Conservation (phyloP, 37 sponge, comb jelly and placozoan species). For the Ianthella basta region DNA sequence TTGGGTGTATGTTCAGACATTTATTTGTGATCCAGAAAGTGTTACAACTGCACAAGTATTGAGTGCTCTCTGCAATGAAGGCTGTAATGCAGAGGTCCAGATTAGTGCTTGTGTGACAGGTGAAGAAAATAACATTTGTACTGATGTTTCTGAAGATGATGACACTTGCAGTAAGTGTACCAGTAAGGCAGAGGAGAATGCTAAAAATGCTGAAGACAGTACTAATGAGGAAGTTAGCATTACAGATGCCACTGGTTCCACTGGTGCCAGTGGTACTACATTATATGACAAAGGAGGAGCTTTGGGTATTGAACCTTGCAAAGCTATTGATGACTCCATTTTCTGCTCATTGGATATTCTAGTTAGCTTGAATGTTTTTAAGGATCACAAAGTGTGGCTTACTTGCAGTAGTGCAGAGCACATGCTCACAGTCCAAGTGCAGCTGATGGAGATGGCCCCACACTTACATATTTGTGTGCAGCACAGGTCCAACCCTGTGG, state of each 20-base stretch:
- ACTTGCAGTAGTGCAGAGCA: neutral
- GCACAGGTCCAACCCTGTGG: slow-evolving; percentile 41
- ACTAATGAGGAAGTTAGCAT: too few relatives aligned
- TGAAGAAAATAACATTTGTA: neutral
- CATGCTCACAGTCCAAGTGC: slow-evolving; percentile 23
- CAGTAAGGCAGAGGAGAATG: too few relatives aligned
- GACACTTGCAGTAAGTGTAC: too few relatives aligned
- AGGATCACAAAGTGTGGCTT: neutral
- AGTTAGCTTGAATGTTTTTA: neutral
- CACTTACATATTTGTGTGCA: slow-evolving; percentile 45
- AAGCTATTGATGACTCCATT: neutral
- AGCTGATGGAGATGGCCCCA: slow-evolving; percentile 60
- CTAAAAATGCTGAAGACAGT: too few relatives aligned
- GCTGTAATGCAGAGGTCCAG: neutral
- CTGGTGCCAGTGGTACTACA: too few relatives aligned
- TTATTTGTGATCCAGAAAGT: neutral
- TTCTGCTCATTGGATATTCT: neutral
- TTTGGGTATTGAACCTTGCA: neutral
- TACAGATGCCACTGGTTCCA: too few relatives aligned
- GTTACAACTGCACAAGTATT: too few relatives aligned
- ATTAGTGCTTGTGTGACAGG: too few relatives aligned
- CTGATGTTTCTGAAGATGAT: neutral
- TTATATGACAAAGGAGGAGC: too few relatives aligned
- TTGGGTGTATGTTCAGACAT: neutral
- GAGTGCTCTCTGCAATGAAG: neutral